Evolutionary conservation across 2,113 vertebrate genomes (phyloP).

Genomic region (Scartelaos histophorus): DNA sequence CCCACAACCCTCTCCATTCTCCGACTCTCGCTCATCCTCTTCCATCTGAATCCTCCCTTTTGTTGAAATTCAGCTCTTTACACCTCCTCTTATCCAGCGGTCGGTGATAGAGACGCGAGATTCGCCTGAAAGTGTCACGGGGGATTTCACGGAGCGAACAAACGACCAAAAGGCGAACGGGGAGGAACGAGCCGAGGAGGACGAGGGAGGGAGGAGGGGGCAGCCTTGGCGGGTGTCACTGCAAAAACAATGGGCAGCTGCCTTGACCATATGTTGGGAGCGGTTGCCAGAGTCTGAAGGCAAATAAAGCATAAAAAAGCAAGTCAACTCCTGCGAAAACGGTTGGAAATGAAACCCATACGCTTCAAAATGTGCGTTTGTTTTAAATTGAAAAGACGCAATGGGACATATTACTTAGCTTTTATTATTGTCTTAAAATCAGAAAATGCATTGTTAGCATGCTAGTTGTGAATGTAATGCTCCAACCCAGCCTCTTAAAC

Average conservation of each 20-base stretch:
- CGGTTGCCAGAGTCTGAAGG: not conserved
- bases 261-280: not conserved
- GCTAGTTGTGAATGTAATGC: too few species aligned
- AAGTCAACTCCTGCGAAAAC: not conserved
- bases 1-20: constrained; percentile 39
- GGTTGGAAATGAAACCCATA: not conserved
- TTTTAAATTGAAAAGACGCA: not conserved
- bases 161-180: constrained; percentile 9
- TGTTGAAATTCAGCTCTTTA: constrained; percentile 10
- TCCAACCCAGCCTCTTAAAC: too few species aligned
- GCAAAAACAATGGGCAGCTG: constrained; percentile 34
- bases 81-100: constrained; percentile 2
- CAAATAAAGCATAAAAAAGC: not conserved
- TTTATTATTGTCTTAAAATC: too few species aligned
- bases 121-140: constrained; percentile 66
- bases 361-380: not conserved
- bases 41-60: constrained; percentile 32
- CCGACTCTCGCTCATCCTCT: constrained; percentile 34
- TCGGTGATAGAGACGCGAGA: constrained; percentile 63
- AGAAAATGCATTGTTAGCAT: too few species aligned
- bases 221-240: constrained; percentile 17
- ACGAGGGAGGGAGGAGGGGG: constrained; percentile 31
- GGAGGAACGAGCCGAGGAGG: constrained; percentile 1
- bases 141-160: constrained; percentile 64
- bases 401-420: too few species aligned